Evolutionary conservation across 2,888 invertebrate genomes (phyloP).

Genomic region (Drosophila tripunctata): DNA sequence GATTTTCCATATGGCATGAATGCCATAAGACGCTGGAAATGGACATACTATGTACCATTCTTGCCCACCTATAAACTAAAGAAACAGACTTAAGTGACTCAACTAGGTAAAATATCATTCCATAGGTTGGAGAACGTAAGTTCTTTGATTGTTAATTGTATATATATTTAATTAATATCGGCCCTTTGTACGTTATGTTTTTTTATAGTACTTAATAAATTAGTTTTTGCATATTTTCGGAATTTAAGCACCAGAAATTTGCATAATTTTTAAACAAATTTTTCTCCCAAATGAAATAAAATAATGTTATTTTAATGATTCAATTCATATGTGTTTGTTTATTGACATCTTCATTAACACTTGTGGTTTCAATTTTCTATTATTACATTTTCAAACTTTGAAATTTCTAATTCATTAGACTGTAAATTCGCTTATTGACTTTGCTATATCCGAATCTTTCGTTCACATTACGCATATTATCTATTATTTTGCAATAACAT

Average conservation of each 20-base stretch:
- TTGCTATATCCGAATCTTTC: slow-evolving; percentile 29
- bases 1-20: slow-evolving; percentile 90
- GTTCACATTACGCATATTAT: slow-evolving; percentile 47
- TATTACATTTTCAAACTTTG: slow-evolving; percentile 48
- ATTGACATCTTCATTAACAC: slow-evolving; percentile 45
- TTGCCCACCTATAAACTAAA: slow-evolving; percentile 88
- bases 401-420: slow-evolving; percentile 42
- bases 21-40: slow-evolving; percentile 87
- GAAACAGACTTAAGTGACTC: slow-evolving; percentile 63
- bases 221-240: no score
- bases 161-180: neutral
- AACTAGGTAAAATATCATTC: neutral
- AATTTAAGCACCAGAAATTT: no score
- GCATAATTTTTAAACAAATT: no score
- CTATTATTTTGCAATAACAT: slow-evolving; percentile 77
- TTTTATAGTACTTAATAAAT: neutral
- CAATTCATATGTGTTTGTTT: slow-evolving; percentile 35
- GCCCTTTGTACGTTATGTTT: neutral
- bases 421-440: slow-evolving; percentile 68
- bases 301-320: slow-evolving; percentile 2
- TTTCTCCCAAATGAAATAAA: neutral
- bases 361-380: slow-evolving; percentile 19
- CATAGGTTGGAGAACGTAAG: neutral
- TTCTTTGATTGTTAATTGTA: neutral
- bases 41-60: slow-evolving; percentile 89